A percentile compares a stretch with the other conserved stretches of the same genome.
phyloP scores from a whole-genome alignment of 2,888 invertebrate genomes.

The Pterostichus niger region DNA sequence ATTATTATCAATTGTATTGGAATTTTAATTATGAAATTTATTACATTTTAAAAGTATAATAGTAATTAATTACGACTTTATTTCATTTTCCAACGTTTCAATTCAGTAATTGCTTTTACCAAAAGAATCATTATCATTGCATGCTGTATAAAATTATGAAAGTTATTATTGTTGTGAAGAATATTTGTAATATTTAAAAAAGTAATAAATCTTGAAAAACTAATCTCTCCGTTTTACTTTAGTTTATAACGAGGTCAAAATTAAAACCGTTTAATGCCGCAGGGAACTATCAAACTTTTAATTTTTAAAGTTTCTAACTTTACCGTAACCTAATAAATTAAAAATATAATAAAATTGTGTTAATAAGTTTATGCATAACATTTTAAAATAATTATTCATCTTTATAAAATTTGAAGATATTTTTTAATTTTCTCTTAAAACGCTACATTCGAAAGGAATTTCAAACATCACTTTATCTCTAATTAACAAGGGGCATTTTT shows the following conservation, averaged over 20 bases:
- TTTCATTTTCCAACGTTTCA: conserved; percentile 3
- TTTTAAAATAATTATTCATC: conserved; percentile 1
- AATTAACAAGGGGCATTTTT: conserved; percentile 41
- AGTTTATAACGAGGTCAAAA: neutral
- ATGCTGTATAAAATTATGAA: neutral
- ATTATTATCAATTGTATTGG: neutral
- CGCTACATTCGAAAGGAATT: conserved; percentile 39
- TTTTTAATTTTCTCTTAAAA: conserved; percentile 39
- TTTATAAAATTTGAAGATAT: neutral
- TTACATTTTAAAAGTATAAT: no score
- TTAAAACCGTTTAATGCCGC: neutral
- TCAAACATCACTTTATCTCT: conserved; percentile 18
- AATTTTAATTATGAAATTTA: neutral
- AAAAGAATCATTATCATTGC: conserved; percentile 7
- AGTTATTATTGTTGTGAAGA: conserved; percentile 34
- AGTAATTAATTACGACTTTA: neutral
- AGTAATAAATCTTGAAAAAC: neutral
- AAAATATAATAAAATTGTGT: neutral
- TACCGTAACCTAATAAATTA: conserved; percentile 26
- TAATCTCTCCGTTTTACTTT: neutral
- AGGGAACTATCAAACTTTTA: conserved; percentile 15
- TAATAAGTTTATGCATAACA: conserved; percentile 9
- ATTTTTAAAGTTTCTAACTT: neutral
- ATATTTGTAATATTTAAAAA: neutral
- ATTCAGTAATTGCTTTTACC: conserved; percentile 6